Percentiles rank a stretch among this genome's conserved stretches.
These are phyloP conservation scores for Bilobella aurantiaca DNA, from an alignment of 1,140 invertebrate species.

Conservation along the genomic window DNA sequence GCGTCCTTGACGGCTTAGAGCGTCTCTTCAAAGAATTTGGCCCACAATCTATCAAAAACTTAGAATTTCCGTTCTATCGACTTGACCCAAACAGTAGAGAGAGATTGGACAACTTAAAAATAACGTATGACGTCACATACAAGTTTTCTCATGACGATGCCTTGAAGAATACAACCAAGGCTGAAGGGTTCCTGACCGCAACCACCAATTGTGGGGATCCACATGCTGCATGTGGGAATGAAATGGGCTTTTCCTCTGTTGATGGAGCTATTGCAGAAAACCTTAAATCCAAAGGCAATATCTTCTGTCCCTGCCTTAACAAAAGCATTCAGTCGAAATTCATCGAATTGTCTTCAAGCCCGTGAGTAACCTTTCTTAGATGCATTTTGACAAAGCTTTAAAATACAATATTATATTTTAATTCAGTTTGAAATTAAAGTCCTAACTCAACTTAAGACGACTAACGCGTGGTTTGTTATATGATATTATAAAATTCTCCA, in stretches of 20 bases:
- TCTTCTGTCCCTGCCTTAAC: slow-evolving; percentile 21
- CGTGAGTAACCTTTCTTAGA: too few species aligned
- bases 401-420: too few species aligned
- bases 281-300: slow-evolving; percentile 13
- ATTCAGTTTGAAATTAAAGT: too few species aligned
- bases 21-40: background rate
- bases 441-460: too few species aligned
- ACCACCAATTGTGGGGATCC: slow-evolving; percentile 23
- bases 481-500: too few species aligned
- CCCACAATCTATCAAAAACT: slow-evolving; percentile 3
- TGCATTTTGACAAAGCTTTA: too few species aligned
- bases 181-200: slow-evolving; percentile 4
- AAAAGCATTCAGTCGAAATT: background rate
- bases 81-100: background rate
- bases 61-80: slow-evolving; percentile 23
- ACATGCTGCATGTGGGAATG: slow-evolving; percentile 18
- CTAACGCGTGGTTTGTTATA: too few species aligned
- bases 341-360: background rate
- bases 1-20: slow-evolving; percentile 18
- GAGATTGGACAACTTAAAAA: slow-evolving; percentile 5
- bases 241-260: slow-evolving; percentile 14
- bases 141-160: slow-evolving; percentile 14
- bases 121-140: background rate
- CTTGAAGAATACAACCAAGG: slow-evolving; percentile 8
- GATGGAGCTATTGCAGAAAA: slow-evolving; percentile 20